Evolutionary conservation across 2,113 vertebrate species (phyloP), one percentile per base, ranked within the genome.

Genomic region (Patagioenas fasciata): DNA sequence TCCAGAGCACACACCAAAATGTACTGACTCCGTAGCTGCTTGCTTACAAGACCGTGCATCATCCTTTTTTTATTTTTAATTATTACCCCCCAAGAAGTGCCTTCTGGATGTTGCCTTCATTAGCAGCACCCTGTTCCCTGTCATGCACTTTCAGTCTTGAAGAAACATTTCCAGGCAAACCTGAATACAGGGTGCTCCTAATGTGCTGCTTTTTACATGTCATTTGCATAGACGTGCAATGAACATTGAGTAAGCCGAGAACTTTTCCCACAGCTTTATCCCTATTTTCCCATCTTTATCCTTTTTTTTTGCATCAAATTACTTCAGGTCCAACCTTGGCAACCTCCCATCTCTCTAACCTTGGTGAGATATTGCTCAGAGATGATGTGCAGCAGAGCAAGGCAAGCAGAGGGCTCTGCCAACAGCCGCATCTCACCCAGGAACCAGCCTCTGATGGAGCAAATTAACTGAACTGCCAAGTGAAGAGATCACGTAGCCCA

Each of bases 101-200:
- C 96, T 96, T 95, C 77, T 71, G 88, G 92, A 91, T 92, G 80
- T 79, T 93, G 80, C 85, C 73, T 95, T 90, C 92, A 69, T 79
- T 84, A 95, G 83, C 83, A 95, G 85, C 88, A 81, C 85, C 73
- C 72, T 88, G 72, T 80, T 92, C 61, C 69, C 73, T 84, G 38
- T 75, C 88, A 69, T 72, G 96, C 96, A 94, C 93, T 95, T 96
- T 96, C 72, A 69, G 80, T 92, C 95, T 91, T 42, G 96, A 95
- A 87, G 83, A 84, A 94, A 84, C 24, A 48, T 78, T 94, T 95
- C 90, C 67, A 84, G 90, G 94, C 93, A 88, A 94, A 95, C 80
- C 82, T 93, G 88, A 95, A 80, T 2, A 26, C 64, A 72, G 85
- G 72, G 69, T 90, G 83, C 44, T 61, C n/a, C 40, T 72, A 69